A percentile compares a stretch with the other conserved stretches of the same genome.
Conservation (phyloP, 1,140 invertebrate species). For the Thrips palmi region DNA sequence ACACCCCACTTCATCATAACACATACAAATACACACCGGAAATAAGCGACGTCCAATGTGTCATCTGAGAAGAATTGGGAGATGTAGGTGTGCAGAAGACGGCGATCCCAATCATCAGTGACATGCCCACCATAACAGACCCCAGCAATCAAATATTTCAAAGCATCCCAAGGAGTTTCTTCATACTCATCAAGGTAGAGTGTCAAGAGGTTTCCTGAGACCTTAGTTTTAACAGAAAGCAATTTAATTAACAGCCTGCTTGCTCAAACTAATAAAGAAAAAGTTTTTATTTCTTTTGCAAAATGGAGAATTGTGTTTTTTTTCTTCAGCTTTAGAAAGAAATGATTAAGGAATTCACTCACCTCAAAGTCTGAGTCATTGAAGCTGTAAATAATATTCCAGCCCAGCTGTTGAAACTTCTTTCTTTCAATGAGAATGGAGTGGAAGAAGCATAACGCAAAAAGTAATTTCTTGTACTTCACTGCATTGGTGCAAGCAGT, state of each 20-base stretch:
- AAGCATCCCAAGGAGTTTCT: constrained; percentile 73
- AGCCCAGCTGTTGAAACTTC: constrained; percentile 78
- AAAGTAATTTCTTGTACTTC: constrained; percentile 76
- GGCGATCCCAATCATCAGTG: constrained; percentile 83
- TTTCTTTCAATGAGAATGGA: constrained; percentile 70
- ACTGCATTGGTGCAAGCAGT: constrained; percentile 49
- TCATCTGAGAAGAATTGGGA: constrained; percentile 61
- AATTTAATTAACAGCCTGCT: too few species aligned
- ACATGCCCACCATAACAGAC: constrained; percentile 91
- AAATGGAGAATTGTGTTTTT: constrained; percentile 3
- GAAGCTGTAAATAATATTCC: constrained; percentile 77
- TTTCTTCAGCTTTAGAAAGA: constrained; percentile 1
- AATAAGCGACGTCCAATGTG: constrained; percentile 38
- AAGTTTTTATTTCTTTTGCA: neutral
- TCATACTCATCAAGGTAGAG: constrained; percentile 71
- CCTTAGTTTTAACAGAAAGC: constrained; percentile 24
- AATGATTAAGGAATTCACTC: constrained; percentile 15
- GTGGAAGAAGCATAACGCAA: constrained; percentile 79
- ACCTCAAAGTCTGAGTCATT: constrained; percentile 82
- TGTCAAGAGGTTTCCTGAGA: constrained; percentile 59
- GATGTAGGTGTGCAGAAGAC: constrained; percentile 61
- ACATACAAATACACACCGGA: constrained; percentile 17
- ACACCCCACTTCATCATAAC: too few species aligned
- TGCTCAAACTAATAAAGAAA: too few species aligned
- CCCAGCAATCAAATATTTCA: constrained; percentile 79